Evolutionary conservation across 2,888 invertebrate genomes (phyloP).

Genomic region (Parochlus steinenii): DNA sequence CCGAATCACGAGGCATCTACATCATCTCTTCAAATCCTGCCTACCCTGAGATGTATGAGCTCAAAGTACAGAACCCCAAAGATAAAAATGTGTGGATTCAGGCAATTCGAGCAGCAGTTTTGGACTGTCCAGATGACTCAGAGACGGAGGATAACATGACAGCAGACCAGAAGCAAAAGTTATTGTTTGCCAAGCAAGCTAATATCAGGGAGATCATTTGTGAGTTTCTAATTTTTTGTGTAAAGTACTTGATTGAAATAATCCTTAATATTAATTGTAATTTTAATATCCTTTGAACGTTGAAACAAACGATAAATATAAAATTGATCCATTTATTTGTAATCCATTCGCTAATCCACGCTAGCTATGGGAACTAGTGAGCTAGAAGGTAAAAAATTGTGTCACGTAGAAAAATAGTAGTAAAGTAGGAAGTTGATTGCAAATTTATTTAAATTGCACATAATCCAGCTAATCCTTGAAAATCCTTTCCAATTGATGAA

Average conservation of each 20-base stretch:
- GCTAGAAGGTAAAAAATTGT: constrained; percentile 19
- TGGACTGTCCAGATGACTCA: constrained; percentile 68
- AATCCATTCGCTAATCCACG: constrained; percentile 8
- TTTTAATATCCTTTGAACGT: no score
- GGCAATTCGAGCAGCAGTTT: constrained; percentile 64
- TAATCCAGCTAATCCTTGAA: no score
- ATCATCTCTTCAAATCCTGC: constrained; percentile 82
- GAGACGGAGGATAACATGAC: constrained; percentile 53
- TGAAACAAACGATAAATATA: no score
- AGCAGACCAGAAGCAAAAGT: constrained; percentile 60
- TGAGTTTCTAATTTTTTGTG: constrained; percentile 28
- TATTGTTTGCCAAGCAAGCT: constrained; percentile 59
- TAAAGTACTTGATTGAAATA: no score
- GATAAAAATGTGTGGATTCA: constrained; percentile 84
- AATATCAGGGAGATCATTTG: constrained; percentile 68
- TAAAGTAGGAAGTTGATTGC: no score
- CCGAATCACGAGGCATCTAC: constrained; percentile 76
- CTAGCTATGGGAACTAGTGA: constrained; percentile 21
- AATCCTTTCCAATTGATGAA: no score
- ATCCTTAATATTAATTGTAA: no score
- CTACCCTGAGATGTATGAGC: constrained; percentile 92
- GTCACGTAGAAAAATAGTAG: neutral
- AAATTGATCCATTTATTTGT: constrained; percentile 1
- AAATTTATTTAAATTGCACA: no score
- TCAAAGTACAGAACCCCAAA: constrained; percentile 73